A percentile compares a stretch with the other conserved stretches of the same genome.
These are phyloP conservation scores for Platysteira castanea DNA, from an alignment of 2,113 vertebrate genomes.

Conservation along the genomic window DNA sequence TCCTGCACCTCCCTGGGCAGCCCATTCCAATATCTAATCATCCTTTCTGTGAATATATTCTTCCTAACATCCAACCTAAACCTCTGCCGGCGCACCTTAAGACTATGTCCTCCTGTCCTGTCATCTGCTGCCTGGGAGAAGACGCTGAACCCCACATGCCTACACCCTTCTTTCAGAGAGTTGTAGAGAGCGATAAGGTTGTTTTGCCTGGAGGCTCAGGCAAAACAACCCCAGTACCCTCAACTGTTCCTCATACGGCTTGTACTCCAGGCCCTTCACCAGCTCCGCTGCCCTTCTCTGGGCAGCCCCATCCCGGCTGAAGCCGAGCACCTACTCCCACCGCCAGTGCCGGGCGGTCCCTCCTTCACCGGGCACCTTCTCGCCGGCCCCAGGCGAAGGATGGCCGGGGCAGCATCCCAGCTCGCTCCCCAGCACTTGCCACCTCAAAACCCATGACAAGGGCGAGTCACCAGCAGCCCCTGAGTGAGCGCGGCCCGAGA, in stretches of 20 bases:
- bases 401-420: fast-evolving
- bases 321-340: neutral
- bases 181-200: fast-evolving
- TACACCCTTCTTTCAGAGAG: neutral
- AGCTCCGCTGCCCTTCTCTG: neutral
- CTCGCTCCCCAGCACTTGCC: neutral
- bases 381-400: fast-evolving
- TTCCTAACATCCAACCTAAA: neutral
- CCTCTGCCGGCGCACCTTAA: neutral
- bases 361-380: no score
- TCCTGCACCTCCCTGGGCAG: neutral
- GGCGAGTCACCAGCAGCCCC: neutral
- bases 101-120: no score
- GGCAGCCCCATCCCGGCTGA: fast-evolving
- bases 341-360: fast-evolving
- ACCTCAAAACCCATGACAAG: neutral
- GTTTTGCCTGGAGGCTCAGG: neutral
- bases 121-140: neutral
- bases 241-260: neutral
- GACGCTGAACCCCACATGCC: neutral
- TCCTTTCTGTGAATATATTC: neutral
- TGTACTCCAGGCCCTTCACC: neutral
- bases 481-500: neutral
- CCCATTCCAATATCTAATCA: neutral
- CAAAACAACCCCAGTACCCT: neutral